phyloP scores from a whole-genome alignment of 2,888 invertebrate genomes.

The Aphidius colemani region DNA sequence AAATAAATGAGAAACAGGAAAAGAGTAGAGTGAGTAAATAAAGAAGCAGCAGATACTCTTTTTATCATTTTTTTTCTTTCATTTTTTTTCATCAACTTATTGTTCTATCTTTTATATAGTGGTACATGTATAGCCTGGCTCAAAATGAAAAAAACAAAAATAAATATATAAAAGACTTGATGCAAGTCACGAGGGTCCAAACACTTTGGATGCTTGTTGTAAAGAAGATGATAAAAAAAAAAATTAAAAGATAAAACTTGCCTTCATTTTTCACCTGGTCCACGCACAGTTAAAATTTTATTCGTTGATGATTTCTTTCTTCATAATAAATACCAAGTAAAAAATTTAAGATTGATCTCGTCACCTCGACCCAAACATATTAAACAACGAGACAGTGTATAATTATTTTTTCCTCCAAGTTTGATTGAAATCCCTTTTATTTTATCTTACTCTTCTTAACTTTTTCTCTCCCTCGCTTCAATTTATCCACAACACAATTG shows the following conservation, averaged over 20 bases:
- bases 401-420: background rate
- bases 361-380: too few relatives aligned
- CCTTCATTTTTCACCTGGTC: constrained; percentile 27
- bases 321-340: too few relatives aligned
- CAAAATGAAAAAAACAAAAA: background rate
- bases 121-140: background rate
- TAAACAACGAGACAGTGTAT: background rate
- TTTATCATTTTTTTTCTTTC: constrained; percentile 36
- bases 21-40: too few relatives aligned
- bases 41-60: constrained; percentile 43
- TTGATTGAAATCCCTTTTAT: background rate
- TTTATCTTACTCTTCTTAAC: background rate
- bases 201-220: background rate
- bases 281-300: background rate
- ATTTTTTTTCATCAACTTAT: constrained; percentile 6
- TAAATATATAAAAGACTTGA: background rate
- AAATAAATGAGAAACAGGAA: too few relatives aligned
- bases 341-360: too few relatives aligned
- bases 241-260: constrained; percentile 4
- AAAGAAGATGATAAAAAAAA: background rate
- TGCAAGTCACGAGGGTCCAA: constrained; percentile 28
- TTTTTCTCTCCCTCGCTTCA: background rate
- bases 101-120: constrained; percentile 4
- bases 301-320: background rate
- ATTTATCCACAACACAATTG: background rate